phyloP scores from a whole-genome alignment of 2,888 invertebrate genomes.

The Dexiosoma caninum region DNA sequence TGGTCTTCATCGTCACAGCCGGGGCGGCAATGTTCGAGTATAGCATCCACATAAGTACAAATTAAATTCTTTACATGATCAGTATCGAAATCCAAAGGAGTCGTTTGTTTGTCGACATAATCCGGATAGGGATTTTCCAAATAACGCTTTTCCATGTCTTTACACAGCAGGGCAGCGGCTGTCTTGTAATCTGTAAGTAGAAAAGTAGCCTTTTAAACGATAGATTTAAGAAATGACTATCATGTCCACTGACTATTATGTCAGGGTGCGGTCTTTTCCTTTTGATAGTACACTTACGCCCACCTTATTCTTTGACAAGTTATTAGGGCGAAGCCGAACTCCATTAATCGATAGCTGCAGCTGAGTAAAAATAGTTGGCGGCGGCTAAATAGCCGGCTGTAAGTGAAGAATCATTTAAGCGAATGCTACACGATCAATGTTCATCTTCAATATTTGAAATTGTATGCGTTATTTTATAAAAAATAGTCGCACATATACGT shows the following conservation, averaged over 20 bases:
- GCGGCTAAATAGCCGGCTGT: too few relatives aligned
- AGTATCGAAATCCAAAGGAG: constrained; percentile 70
- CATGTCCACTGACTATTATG: constrained; percentile 38
- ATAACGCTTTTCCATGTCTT: constrained; percentile 74
- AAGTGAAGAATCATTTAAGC: too few relatives aligned
- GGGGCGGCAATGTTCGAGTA: constrained; percentile 74
- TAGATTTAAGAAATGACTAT: constrained; percentile 47
- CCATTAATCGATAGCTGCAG: too few relatives aligned
- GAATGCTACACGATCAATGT: too few relatives aligned
- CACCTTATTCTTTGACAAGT: too few relatives aligned
- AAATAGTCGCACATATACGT: too few relatives aligned
- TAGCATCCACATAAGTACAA: constrained; percentile 76
- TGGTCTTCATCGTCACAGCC: constrained; percentile 72
- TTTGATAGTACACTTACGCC: neutral
- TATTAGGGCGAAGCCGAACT: too few relatives aligned
- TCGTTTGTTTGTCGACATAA: constrained; percentile 69
- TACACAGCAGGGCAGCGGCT: neutral
- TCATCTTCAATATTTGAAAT: too few relatives aligned
- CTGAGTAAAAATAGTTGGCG: too few relatives aligned
- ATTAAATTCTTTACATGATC: constrained; percentile 75
- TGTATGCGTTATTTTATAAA: too few relatives aligned
- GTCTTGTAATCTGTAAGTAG: constrained; percentile 10
- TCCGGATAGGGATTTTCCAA: constrained; percentile 76
- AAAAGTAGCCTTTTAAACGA: constrained; percentile 1
- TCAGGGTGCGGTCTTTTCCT: constrained; percentile 54